Evolutionary conservation across 2,113 vertebrate genomes (phyloP), one percentile per base, ranked within the genome.

Genomic region (Microtus pennsylvanicus): DNA sequence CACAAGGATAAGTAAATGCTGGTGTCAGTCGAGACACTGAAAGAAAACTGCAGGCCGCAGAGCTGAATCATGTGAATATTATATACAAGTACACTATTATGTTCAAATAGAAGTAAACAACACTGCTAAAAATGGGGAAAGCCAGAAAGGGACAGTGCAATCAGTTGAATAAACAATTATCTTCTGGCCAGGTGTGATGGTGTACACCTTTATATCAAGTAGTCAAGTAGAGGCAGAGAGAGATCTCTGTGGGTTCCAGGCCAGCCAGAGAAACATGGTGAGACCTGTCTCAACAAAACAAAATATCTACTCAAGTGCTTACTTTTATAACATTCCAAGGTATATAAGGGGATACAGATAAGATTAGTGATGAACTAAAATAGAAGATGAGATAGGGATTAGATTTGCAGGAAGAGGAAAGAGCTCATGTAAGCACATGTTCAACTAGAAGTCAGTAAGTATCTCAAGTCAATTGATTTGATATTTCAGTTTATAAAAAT

Each of bases 21-120:
- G 42, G 30, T 12, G 42, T 52, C 67, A 33, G 69, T 13, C 21
- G 52, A 69, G 3, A 9, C 3, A 65, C 24, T 16, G 21, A 38
- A 89, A 69, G 69, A 92, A 90, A 92, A 45, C 7, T 58, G 75
- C 35, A 19, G 45, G 50, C 28, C 22, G 12, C 1, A 72, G 58
- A 83, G 38, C 3, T 78, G 63, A 92, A 10, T 17, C 30, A 74
- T 33, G n/a, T 3, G 88, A 94, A 74, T 69, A 81, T 45, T 58
- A 35, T 74, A 92, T 58, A 65, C 35, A 85, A 50, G 94, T 87
- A 52, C 1, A 87, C 52, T 58, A 74, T 2, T 76, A n/a, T 55
- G 70, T n/a, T 88, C 35, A 94, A 90, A 91, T 7, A 95, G 22
- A 82, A 92, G 75, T 50, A 78, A 87, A 86, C 33, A 77, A 69